Base-by-base conservation (phyloP, 2,797 vertebrate genomes). In the Rhinatrema bivittatum region DNA sequence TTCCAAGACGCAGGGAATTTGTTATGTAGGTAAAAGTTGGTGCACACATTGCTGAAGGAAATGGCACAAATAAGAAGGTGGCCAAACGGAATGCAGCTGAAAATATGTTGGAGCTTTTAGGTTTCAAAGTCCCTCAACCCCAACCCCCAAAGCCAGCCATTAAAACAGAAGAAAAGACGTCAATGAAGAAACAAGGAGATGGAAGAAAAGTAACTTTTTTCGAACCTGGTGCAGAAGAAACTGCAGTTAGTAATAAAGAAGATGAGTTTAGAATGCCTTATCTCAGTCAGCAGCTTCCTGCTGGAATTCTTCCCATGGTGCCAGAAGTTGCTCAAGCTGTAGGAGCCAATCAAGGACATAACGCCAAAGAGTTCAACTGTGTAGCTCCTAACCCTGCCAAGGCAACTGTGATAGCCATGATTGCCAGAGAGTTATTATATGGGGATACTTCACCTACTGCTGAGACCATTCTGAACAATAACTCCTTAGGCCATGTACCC, bases 181-280 rank as follows among this genome's bases (percentile, higher is more conserved):
- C 90, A 35, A 36, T 93, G 60, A 99, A 97, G 76, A 98, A 97
- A 76, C 56, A 90, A 48, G 88, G 90, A 32, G 94, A 98, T 64
- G 94, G 92, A 63, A 90, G 96, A 59, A 99, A 99, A 91, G 94
- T 99, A 73, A 99, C 96, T 50, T 99, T 99, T 77, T 98, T 94
- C 76, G 96, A 99, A 65, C 96, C 96, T 0, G 82, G 91, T 48
- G 68, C 70, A 25, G 91, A 97, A 58, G 93, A 94, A 21, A 81
- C 64, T 39, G 50, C 75, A 51, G 37, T 68, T 52, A 72, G 83
- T 87, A 76, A 76, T 60, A 97, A 92, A 65, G 96, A 94, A 36
- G 93, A 96, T 10, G 93, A 97, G 33, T 97, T 87, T 59, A 85
- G 96, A 60, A 82, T 97, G 80, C 93, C 93, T 81, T 96, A 93